Percentiles rank a stretch among this genome's conserved stretches.
Evolutionary conservation across 2,113 vertebrate species (phyloP).

Genomic region (Hystrix brachyura): DNA sequence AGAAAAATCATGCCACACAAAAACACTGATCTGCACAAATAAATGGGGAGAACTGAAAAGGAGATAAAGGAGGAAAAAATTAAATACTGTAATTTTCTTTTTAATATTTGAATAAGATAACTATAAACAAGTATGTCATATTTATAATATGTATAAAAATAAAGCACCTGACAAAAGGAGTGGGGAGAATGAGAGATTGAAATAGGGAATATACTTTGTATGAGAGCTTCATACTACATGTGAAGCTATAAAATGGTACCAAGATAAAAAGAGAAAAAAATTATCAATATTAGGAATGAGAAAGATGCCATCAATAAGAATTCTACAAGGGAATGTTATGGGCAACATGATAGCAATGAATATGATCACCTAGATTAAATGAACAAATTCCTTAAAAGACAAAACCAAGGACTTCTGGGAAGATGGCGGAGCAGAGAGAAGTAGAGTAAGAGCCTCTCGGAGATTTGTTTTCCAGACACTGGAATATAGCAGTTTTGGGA

Average conservation of each 20-base stretch:
- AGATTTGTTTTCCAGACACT: no score
- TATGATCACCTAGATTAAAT: background rate
- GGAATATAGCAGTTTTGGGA: no score
- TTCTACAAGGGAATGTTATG: background rate
- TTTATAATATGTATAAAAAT: background rate
- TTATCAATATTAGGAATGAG: background rate
- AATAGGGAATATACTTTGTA: background rate
- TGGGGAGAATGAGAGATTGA: background rate
- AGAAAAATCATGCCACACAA: background rate
- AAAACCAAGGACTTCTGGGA: background rate
- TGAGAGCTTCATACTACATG: background rate
- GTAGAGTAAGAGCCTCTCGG: no score
- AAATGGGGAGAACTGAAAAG: background rate
- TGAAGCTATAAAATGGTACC: background rate
- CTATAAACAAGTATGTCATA: background rate
- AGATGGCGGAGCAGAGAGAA: no score
- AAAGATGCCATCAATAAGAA: background rate
- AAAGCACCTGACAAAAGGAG: background rate
- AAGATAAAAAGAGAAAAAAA: background rate
- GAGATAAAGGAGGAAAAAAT: background rate
- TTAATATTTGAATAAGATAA: background rate
- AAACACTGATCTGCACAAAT: background rate
- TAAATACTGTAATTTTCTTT: background rate
- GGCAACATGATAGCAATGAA: background rate
- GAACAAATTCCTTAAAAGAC: background rate